These are phyloP conservation scores for Ahaetulla prasina DNA, from an alignment of 2,113 vertebrate genomes.

Conservation along the genomic window DNA sequence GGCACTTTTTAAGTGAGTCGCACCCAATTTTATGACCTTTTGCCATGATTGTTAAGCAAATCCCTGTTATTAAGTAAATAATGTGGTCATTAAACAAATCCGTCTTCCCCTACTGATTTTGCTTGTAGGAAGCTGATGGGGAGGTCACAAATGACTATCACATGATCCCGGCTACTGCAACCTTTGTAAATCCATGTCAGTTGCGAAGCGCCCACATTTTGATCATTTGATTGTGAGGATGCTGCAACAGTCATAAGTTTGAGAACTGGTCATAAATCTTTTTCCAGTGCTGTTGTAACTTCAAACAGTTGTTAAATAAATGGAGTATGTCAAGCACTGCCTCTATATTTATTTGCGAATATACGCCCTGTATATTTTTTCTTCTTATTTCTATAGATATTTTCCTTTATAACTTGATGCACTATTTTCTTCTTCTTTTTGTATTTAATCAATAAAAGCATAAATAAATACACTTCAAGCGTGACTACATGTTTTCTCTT, in stretches of 20 bases:
- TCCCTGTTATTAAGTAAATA: too few species aligned
- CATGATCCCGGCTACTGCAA: too few species aligned
- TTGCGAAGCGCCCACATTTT: neutral
- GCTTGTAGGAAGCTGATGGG: too few species aligned
- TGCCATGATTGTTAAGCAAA: too few species aligned
- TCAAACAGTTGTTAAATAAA: neutral
- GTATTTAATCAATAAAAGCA: neutral
- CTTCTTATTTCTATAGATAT: neutral
- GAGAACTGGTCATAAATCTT: neutral
- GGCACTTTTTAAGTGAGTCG: too few species aligned
- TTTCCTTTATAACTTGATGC: neutral
- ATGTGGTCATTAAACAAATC: too few species aligned
- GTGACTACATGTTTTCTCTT: neutral
- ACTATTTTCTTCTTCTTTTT: neutral
- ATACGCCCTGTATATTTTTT: neutral
- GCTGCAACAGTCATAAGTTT: neutral
- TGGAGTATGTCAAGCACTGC: neutral
- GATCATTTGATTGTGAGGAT: neutral
- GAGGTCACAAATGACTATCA: too few species aligned
- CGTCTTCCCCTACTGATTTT: too few species aligned
- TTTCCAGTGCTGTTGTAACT: neutral
- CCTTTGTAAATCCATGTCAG: too few species aligned
- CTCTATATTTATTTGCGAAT: neutral
- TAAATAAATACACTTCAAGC: neutral
- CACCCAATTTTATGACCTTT: too few species aligned